Conservation (phyloP, 2,113 vertebrate species). For the Phodopus roborovskii region DNA sequence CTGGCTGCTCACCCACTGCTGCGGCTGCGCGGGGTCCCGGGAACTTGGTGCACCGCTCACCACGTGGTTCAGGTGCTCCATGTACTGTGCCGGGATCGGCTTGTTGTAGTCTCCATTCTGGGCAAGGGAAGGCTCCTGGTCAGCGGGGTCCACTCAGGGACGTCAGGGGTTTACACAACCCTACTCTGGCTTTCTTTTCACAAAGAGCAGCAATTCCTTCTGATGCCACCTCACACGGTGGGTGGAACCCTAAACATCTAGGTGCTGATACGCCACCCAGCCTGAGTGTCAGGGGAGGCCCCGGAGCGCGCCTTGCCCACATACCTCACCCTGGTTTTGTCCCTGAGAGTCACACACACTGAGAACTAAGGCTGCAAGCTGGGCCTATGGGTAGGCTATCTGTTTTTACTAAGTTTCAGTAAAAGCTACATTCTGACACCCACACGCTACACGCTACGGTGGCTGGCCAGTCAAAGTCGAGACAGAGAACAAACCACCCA, state of each 20-base stretch:
- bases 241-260: not conserved
- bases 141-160: fast-evolving
- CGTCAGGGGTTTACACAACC: fast-evolving
- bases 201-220: not conserved
- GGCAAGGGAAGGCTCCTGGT: not conserved
- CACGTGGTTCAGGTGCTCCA: slow-evolving; percentile 96
- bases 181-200: not conserved
- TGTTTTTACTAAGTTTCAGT: too few species aligned
- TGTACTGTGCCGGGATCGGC: slow-evolving; percentile 96
- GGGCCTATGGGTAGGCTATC: not conserved
- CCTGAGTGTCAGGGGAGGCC: not conserved
- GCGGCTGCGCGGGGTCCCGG: slow-evolving; percentile 85
- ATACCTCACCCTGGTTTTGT: fast-evolving
- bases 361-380: not conserved
- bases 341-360: not conserved
- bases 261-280: not conserved
- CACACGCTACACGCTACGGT: fast-evolving
- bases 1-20: slow-evolving; percentile 97
- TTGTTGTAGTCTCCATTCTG: slow-evolving; percentile 99
- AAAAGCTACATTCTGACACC: fast-evolving
- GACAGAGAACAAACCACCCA: fast-evolving
- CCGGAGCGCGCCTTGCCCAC: too few species aligned
- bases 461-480: not conserved
- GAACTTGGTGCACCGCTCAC: slow-evolving; percentile 87
- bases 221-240: too few species aligned